Percentiles rank a stretch among this genome's conserved stretches.
Conservation (phyloP, 2,797 vertebrate species). For the Microctenopoma stevenorrisi region DNA sequence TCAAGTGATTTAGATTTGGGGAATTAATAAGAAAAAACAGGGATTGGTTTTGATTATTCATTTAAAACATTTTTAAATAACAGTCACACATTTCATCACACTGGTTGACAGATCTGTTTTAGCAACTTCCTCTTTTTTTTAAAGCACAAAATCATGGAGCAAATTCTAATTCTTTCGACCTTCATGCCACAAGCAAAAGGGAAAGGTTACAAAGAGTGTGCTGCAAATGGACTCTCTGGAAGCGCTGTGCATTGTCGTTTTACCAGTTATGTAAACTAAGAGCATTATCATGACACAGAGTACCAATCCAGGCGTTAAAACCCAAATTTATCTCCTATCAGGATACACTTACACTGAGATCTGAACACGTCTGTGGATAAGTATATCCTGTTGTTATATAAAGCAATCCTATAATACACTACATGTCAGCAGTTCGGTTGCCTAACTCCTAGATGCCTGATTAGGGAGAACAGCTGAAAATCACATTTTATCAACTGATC, state of each 20-base stretch:
- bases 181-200: conserved; percentile 30
- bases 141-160: conserved; percentile 1
- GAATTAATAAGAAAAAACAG: too few species aligned
- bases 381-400: conserved; percentile 34
- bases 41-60: too few species aligned
- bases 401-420: conserved; percentile 11
- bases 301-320: conserved; percentile 36
- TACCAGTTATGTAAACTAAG: conserved; percentile 65
- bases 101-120: conserved; percentile 7
- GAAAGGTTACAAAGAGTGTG: conserved; percentile 1
- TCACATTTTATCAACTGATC: neutral
- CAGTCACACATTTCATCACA: too few species aligned
- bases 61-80: too few species aligned
- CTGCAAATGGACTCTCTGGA: conserved; percentile 48
- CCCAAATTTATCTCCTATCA: conserved; percentile 16
- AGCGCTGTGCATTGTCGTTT: conserved; percentile 27
- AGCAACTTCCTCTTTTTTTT: neutral
- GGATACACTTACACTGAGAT: neutral
- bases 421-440: neutral
- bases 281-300: conserved; percentile 56
- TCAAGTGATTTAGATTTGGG: too few species aligned
- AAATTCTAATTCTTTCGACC: conserved; percentile 2
- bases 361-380: neutral
- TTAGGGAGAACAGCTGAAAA: neutral
- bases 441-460: neutral